Conservation (phyloP, 2,113 vertebrate species). For the Arvicanthis niloticus region DNA sequence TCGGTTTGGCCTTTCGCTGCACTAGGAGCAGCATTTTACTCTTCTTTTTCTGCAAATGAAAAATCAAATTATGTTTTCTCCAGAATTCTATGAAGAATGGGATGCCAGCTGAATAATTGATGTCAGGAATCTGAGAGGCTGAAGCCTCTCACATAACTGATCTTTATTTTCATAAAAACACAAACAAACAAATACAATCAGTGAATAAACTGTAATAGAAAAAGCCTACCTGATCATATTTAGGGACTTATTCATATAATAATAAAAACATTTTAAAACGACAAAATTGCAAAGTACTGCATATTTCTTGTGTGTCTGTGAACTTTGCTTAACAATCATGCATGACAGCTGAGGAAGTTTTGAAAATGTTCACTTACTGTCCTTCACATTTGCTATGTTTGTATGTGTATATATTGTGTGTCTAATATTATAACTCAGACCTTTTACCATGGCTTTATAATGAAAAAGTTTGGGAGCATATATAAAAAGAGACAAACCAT, state of each 20-base stretch:
- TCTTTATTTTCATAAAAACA: conserved; percentile 29
- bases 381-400: not conserved
- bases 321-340: not conserved
- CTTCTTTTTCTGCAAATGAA: not conserved
- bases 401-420: not conserved
- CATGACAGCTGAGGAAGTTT: not conserved
- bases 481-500: not conserved
- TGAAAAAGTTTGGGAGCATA: not conserved
- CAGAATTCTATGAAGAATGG: not conserved
- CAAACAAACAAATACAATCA: not conserved
- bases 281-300: not conserved
- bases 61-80: not conserved
- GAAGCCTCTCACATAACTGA: not conserved
- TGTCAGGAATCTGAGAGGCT: not conserved
- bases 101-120: not conserved
- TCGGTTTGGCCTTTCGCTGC: not conserved
- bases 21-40: not conserved
- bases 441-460: not conserved
- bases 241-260: conserved; percentile 27
- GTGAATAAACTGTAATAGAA: not conserved
- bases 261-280: not conserved
- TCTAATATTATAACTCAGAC: not conserved
- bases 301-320: not conserved
- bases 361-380: not conserved
- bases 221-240: not conserved